Evolutionary conservation across 2,888 invertebrate genomes (phyloP).

Genomic region (Apomyelois bistriatella): DNA sequence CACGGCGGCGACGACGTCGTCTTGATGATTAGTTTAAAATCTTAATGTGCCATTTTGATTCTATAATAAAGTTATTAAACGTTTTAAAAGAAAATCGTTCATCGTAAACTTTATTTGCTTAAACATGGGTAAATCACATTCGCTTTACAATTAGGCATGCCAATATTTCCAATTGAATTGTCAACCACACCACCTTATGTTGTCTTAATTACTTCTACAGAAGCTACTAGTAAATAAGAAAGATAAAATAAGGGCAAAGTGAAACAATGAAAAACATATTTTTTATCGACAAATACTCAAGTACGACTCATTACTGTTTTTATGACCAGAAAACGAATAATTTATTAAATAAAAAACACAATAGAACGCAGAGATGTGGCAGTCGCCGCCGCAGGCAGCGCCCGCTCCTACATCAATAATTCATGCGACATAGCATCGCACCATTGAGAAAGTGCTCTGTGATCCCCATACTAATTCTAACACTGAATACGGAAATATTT

Average conservation of each 20-base stretch:
- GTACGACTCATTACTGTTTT: too few species aligned
- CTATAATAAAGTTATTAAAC: background rate
- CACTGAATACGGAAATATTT: constrained; percentile 61
- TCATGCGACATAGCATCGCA: constrained; percentile 69
- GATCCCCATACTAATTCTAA: constrained; percentile 72
- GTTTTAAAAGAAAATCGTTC: too few species aligned
- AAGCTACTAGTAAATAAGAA: background rate
- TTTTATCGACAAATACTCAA: too few species aligned
- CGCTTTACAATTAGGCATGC: too few species aligned
- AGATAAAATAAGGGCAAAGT: constrained; percentile 15
- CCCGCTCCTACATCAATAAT: constrained; percentile 63
- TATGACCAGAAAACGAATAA: background rate
- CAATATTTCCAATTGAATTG: too few species aligned
- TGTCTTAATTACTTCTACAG: too few species aligned
- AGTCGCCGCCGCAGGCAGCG: constrained; percentile 41
- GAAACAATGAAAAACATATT: too few species aligned
- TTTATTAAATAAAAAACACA: constrained; percentile 37
- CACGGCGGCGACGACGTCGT: constrained; percentile 21
- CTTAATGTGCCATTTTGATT: constrained; percentile 37
- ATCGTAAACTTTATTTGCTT: too few species aligned
- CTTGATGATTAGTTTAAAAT: constrained; percentile 43
- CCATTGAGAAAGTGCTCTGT: constrained; percentile 78
- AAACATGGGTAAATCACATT: too few species aligned
- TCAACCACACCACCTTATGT: too few species aligned
- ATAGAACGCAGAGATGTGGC: constrained; percentile 48